phyloP scores from a whole-genome alignment of 2,888 invertebrate genomes.

The Cremastinae sp. region DNA sequence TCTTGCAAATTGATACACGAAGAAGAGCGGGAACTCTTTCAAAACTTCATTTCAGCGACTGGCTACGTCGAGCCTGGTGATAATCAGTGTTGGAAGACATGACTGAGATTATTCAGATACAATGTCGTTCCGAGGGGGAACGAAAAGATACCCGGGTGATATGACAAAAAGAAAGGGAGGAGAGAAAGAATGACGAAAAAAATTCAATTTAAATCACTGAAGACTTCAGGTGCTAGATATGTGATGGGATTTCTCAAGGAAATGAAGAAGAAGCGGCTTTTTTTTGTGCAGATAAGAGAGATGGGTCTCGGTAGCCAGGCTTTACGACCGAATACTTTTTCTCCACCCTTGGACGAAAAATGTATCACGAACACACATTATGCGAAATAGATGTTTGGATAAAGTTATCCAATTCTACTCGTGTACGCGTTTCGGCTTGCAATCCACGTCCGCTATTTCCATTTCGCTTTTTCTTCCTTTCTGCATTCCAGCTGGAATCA shows the following conservation, averaged over 20 bases:
- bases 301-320: constrained; percentile 42
- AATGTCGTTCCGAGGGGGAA: constrained; percentile 20
- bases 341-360: background rate
- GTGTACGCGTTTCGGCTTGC: constrained; percentile 12
- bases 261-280: constrained; percentile 28
- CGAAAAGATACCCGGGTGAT: constrained; percentile 10
- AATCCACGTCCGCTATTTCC: constrained; percentile 25
- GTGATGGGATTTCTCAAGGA: constrained; percentile 58
- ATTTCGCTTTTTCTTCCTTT: constrained; percentile 63
- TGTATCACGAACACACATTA: constrained; percentile 41
- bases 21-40: background rate
- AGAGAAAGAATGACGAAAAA: background rate
- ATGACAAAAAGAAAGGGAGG: background rate
- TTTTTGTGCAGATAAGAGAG: constrained; percentile 40
- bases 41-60: background rate
- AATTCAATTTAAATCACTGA: constrained; percentile 46
- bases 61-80: constrained; percentile 27
- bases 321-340: constrained; percentile 18
- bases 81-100: constrained; percentile 28
- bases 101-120: constrained; percentile 18
- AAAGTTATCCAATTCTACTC: constrained; percentile 47
- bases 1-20: constrained; percentile 3
- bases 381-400: constrained; percentile 57
- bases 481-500: constrained; percentile 70
- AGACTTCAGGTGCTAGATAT: constrained; percentile 48